Conservation (phyloP, 2,888 invertebrate genomes). For the Dryobota labecula region DNA sequence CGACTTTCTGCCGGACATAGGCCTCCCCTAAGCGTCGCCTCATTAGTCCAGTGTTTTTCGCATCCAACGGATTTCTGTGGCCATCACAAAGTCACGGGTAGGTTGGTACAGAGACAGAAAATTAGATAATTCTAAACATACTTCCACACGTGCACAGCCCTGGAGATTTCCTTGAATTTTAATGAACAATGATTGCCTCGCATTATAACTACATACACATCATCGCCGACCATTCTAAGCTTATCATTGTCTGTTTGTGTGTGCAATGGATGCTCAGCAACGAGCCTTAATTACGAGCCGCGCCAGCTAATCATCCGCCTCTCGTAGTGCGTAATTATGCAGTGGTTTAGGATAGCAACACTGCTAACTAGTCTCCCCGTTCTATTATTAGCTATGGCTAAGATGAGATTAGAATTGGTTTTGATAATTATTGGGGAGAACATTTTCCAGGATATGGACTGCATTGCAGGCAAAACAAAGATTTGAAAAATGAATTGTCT, state of each 20-base stretch:
- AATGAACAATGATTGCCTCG: background rate
- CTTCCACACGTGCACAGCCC: background rate
- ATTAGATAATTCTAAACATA: background rate
- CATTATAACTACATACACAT: background rate
- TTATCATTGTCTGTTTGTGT: slow-evolving; percentile 58
- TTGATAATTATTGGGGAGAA: background rate
- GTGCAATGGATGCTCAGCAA: slow-evolving; percentile 59
- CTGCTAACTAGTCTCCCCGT: slow-evolving; percentile 5
- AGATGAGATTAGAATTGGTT: slow-evolving; percentile 21
- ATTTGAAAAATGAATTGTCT: background rate
- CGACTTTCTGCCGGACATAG: background rate
- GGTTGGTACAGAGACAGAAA: background rate
- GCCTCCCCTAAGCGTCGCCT: background rate
- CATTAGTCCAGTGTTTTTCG: background rate
- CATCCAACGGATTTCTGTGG: background rate
- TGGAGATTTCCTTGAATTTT: background rate
- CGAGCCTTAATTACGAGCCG: slow-evolving; percentile 70
- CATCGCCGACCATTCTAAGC: slow-evolving; percentile 18
- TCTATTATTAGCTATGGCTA: slow-evolving; percentile 37
- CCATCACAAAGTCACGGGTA: background rate
- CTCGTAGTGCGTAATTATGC: slow-evolving; percentile 68
- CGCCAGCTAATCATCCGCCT: slow-evolving; percentile 65
- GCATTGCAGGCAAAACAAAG: background rate
- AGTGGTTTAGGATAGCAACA: slow-evolving; percentile 58
- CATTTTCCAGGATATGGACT: background rate